Evolutionary conservation across 2,113 vertebrate species (phyloP).

Genomic region (Psilopsiagon aymara): DNA sequence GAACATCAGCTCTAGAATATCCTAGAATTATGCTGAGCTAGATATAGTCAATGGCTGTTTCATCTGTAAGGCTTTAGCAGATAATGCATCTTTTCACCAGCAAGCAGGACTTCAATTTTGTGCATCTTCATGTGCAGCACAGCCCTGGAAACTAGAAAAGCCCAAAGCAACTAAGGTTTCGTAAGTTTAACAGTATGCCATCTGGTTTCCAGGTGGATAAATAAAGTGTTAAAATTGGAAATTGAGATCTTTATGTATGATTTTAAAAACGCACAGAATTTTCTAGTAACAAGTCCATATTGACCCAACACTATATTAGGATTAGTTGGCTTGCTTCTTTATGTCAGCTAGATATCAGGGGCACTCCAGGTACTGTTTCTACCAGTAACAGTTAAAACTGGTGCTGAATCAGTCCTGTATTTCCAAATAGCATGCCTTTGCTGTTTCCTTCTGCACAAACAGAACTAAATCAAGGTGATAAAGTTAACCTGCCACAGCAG

Average conservation of each 20-base stretch:
- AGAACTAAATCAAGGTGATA: neutral
- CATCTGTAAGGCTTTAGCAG: neutral
- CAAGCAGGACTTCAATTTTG: neutral
- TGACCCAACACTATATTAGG: neutral
- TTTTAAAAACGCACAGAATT: neutral
- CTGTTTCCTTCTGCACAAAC: neutral
- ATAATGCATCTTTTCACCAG: neutral
- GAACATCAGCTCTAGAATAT: neutral
- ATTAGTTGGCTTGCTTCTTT: neutral
- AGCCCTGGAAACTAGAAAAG: neutral
- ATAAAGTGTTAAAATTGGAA: neutral
- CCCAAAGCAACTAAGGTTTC: neutral
- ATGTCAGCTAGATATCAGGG: fast-evolving
- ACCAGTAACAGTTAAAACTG: neutral
- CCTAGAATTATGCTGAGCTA: neutral
- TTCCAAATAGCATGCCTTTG: neutral
- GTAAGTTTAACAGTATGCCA: neutral
- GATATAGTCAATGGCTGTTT: neutral
- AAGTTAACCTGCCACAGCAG: neutral
- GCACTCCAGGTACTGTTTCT: neutral
- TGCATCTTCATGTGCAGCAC: neutral
- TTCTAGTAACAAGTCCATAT: neutral
- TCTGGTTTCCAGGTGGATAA: neutral
- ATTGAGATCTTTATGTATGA: neutral
- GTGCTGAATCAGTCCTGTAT: neutral